Percentiles rank a stretch among this genome's conserved stretches.
Evolutionary conservation across 2,888 invertebrate genomes (phyloP).

Genomic region (Acronicta alni): DNA sequence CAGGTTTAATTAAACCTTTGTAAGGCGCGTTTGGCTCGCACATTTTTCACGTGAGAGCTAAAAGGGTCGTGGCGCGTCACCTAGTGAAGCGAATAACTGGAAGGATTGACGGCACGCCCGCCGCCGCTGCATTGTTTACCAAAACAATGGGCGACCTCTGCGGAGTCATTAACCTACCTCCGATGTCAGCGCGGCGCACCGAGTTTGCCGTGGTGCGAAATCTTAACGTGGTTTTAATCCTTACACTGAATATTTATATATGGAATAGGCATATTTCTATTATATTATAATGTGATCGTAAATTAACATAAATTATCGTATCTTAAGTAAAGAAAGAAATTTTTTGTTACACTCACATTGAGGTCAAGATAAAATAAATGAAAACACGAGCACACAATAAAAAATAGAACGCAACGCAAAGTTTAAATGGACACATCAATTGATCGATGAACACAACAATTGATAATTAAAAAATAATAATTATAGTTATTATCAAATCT

Average conservation of each 20-base stretch:
- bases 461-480: too few species aligned
- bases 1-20: constrained; percentile 64
- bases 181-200: constrained; percentile 70
- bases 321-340: too few species aligned
- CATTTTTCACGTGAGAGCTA: constrained; percentile 75
- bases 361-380: too few species aligned
- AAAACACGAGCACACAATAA: too few species aligned
- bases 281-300: not conserved
- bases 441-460: too few species aligned
- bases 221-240: constrained; percentile 68
- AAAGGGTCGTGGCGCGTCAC: constrained; percentile 78
- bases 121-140: constrained; percentile 83
- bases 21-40: constrained; percentile 59
- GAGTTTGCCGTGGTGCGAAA: constrained; percentile 63
- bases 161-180: constrained; percentile 88
- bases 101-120: constrained; percentile 80
- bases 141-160: constrained; percentile 87
- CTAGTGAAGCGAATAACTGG: constrained; percentile 81
- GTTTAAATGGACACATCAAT: too few species aligned
- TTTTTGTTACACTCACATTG: too few species aligned
- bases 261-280: constrained; percentile 26
- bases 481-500: too few species aligned
- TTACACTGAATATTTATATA: constrained; percentile 55
- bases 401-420: too few species aligned
- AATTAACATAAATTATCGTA: too few species aligned